Percentiles rank a stretch among this genome's conserved stretches.
These are phyloP conservation scores for Teinopalpus imperialis DNA, from an alignment of 2,888 invertebrate species.

Conservation along the genomic window DNA sequence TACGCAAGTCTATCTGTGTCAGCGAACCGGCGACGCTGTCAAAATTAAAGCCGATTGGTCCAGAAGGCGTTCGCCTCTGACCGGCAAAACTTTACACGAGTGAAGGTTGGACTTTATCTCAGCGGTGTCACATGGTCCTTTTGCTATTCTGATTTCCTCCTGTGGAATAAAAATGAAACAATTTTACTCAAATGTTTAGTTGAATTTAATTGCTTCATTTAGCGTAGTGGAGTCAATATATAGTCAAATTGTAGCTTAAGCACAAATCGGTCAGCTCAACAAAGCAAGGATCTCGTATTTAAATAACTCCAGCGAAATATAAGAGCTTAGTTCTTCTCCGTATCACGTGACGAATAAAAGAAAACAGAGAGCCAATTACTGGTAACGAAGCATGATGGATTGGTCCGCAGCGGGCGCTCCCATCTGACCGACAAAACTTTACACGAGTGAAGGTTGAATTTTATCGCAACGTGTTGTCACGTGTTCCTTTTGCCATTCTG, in stretches of 20 bases:
- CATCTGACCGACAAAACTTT: conserved; percentile 20
- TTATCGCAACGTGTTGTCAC: background rate
- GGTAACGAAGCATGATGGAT: too few species aligned
- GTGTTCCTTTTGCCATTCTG: background rate
- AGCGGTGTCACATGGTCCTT: background rate
- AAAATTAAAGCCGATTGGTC: conserved; percentile 32
- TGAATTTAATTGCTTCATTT: too few species aligned
- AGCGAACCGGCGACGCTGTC: conserved; percentile 37
- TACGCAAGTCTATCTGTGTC: conserved; percentile 40
- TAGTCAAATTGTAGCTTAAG: too few species aligned
- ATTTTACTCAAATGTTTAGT: too few species aligned
- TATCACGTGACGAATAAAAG: too few species aligned
- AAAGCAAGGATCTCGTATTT: too few species aligned
- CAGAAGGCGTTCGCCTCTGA: conserved; percentile 12
- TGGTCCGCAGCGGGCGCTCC: conserved; percentile 4
- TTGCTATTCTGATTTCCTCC: background rate
- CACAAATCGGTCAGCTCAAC: too few species aligned
- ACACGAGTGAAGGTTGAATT: conserved; percentile 12
- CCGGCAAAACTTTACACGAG: conserved; percentile 17
- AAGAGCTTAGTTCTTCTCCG: too few species aligned
- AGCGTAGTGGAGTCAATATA: too few species aligned
- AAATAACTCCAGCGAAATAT: too few species aligned
- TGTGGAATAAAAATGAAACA: background rate
- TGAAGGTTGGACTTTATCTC: conserved; percentile 10
- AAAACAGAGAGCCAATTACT: too few species aligned